Evolutionary conservation across 2,888 invertebrate species (phyloP), one percentile per base, ranked within the genome.

Genomic region (Amiota mariae): DNA sequence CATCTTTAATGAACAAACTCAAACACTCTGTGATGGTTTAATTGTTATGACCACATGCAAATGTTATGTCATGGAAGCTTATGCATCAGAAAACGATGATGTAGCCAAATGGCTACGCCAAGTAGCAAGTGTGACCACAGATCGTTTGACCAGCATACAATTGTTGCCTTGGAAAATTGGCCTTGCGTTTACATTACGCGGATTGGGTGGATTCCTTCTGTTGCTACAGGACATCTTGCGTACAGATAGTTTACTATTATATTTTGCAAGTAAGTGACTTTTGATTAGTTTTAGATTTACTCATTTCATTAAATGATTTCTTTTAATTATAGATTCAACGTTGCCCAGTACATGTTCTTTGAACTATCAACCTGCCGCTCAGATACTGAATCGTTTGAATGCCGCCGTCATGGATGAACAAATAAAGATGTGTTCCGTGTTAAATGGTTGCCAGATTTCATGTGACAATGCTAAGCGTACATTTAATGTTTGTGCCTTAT

Each of bases 141-240:
- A 91, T 80, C 89, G 91, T 57, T 77, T 92, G 13, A 88, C 90
- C 77, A 86, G 85, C 2, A 87, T 92, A 70, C 90, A 90, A 36
- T 85, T 91, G n/a, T 78, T 92, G 73, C 91, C 92, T n/a, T 92
- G 91, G 88, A 91, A 92, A 78, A 90, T 92, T 77, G 92, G 92
- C 0, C 77, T 92, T 51, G 83, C 91, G 0, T 88, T 92, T n/a
- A 87, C 88, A 18, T 78, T 92, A 2, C 88, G 90, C 64, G 89
- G 89, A 70, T 89, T 90, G 78, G 90, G 87, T 24, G 87, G 82
- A n/a, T 82, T 88, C 49, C 80, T 86, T 20, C 79, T 90, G 12
- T 81, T 92, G 49, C 80, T 92, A 20, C 91, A 92, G 85, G 92
- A 92, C 81, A 90, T 90, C 68, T 87, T 90, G 67, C 87, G 91